These are phyloP conservation scores for Corbicula japonica DNA, from an alignment of 2,888 invertebrate genomes.

Conservation along the genomic window DNA sequence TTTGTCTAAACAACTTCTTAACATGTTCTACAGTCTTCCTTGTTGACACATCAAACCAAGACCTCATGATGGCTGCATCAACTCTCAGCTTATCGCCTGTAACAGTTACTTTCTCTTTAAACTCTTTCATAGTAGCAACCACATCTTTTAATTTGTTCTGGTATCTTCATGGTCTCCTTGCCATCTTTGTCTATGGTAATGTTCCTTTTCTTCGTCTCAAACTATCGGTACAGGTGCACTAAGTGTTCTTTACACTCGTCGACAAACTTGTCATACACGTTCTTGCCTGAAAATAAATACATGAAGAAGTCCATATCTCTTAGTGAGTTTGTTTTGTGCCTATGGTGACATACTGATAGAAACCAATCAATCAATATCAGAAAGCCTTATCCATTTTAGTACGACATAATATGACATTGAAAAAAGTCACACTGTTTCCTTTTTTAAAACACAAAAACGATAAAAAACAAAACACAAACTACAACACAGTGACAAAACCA, in stretches of 20 bases:
- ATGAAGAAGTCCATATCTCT: no score
- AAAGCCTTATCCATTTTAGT: no score
- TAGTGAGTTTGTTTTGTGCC: no score
- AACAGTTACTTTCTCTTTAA: conserved; percentile 44
- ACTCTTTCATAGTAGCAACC: conserved; percentile 24
- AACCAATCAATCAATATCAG: no score
- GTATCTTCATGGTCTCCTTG: conserved; percentile 63
- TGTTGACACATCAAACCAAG: conserved; percentile 48
- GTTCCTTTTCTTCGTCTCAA: conserved; percentile 67
- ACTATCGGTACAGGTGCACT: conserved; percentile 61
- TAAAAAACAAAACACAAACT: no score
- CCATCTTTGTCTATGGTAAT: conserved; percentile 32
- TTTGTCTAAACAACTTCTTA: conserved; percentile 36
- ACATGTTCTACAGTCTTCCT: conserved; percentile 61
- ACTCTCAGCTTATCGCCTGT: conserved; percentile 58
- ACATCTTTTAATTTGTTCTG: conserved; percentile 34
- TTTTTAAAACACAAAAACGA: no score
- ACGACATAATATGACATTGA: no score
- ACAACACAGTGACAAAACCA: no score
- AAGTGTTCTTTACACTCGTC: conserved; percentile 47
- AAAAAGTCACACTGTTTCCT: no score
- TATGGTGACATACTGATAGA: no score
- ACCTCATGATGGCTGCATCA: conserved; percentile 47
- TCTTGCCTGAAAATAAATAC: conserved; percentile 27
- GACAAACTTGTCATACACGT: conserved; percentile 39